Conservation (phyloP, 2,888 invertebrate species). For the Volucella inanis region DNA sequence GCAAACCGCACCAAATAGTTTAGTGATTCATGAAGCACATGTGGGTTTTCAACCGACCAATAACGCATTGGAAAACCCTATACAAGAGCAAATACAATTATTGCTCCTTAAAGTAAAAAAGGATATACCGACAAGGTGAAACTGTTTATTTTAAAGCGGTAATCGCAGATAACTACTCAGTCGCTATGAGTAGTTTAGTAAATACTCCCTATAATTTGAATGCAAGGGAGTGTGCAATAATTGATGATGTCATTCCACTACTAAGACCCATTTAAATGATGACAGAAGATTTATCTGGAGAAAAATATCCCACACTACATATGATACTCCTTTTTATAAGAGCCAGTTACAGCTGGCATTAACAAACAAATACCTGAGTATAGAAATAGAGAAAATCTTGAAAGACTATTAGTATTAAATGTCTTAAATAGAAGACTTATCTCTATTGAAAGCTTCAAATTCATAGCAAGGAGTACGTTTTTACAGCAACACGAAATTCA, state of each 20-base stretch:
- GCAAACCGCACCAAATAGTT: too few relatives aligned
- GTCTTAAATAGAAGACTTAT: constrained; percentile 17
- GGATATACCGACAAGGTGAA: constrained; percentile 6
- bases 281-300: constrained; percentile 15
- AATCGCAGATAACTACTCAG: constrained; percentile 2
- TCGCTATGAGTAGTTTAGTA: constrained; percentile 19
- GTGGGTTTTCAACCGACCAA: too few relatives aligned
- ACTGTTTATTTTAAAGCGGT: constrained; percentile 5
- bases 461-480: constrained; percentile 3
- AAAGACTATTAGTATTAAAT: constrained; percentile 12
- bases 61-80: too few relatives aligned
- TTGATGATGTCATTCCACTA: constrained; percentile 13
- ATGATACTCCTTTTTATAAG: constrained; percentile 13
- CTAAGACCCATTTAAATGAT: constrained; percentile 1
- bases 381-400: not conserved
- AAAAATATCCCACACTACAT: constrained; percentile 23
- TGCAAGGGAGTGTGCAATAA: constrained; percentile 17
- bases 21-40: too few relatives aligned
- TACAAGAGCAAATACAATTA: not conserved
- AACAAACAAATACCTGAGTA: constrained; percentile 4
- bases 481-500: not conserved
- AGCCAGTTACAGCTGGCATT: constrained; percentile 5
- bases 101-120: constrained; percentile 12
- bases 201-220: constrained; percentile 10
- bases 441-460: constrained; percentile 5